These are phyloP conservation scores for Setipinna tenuifilis DNA, from an alignment of 2,797 vertebrate species.

Conservation along the genomic window DNA sequence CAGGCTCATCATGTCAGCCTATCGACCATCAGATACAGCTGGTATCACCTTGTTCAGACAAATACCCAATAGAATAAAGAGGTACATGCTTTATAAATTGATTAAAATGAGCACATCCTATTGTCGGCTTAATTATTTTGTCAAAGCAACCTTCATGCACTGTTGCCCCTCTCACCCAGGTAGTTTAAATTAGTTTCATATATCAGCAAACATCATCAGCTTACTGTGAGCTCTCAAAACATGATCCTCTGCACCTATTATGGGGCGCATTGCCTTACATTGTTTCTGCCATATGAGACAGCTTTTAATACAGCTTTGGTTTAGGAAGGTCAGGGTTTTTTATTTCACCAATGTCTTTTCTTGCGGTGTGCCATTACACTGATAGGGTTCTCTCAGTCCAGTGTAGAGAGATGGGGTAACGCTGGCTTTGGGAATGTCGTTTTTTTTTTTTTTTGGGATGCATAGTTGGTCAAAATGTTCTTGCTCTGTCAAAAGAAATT, in stretches of 20 bases:
- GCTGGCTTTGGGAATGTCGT: neutral
- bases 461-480: too few species aligned
- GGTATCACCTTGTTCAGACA: neutral
- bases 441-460: neutral
- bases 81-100: neutral
- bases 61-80: neutral
- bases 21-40: neutral
- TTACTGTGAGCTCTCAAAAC: neutral
- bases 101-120: neutral
- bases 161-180: neutral
- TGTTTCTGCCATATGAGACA: neutral
- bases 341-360: neutral
- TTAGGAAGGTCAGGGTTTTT: neutral
- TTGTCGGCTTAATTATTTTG: neutral
- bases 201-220: neutral
- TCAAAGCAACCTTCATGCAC: conserved; percentile 5
- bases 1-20: neutral
- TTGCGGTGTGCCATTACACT: neutral
- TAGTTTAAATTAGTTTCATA: conserved; percentile 1
- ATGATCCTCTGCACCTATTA: neutral
- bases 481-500: too few species aligned
- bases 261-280: neutral
- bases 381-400: neutral
- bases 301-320: neutral
- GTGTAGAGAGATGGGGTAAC: neutral